Evolutionary conservation across 2,113 vertebrate species (phyloP).

Genomic region (Castor canadensis): DNA sequence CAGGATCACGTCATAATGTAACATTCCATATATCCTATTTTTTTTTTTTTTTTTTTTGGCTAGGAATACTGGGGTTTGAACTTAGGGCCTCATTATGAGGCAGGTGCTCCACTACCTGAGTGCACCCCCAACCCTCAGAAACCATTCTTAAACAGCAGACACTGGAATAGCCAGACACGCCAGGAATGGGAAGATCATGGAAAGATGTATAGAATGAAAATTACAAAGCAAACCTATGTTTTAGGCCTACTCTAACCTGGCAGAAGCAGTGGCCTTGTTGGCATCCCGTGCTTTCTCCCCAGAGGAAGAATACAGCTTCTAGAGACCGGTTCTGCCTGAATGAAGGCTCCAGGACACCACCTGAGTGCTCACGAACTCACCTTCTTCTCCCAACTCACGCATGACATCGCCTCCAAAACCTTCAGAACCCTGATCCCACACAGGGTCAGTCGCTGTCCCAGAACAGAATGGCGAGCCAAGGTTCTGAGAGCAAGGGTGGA

Average conservation of each 20-base stretch:
- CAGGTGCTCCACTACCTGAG: too few species aligned
- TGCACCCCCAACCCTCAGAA: too few species aligned
- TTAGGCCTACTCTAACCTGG: neutral
- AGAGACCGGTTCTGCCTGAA: neutral
- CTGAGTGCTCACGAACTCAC: too few species aligned
- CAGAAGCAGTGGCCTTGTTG: neutral
- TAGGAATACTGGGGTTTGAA: too few species aligned
- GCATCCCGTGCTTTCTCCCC: neutral
- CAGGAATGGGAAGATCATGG: neutral
- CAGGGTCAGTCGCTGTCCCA: neutral
- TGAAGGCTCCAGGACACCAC: neutral
- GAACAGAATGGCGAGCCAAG: neutral
- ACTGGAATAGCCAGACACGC: neutral
- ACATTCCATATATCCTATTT: neutral
- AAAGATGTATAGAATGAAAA: too few species aligned
- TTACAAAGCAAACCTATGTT: neutral
- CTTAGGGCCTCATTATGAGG: too few species aligned
- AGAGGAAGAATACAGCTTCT: neutral
- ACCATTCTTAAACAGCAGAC: slow-evolving; percentile 1
- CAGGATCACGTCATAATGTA: neutral
- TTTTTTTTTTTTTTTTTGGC: too few species aligned
- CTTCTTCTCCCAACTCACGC: neutral
- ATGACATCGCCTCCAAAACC: neutral
- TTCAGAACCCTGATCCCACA: neutral
- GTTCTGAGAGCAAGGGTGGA: neutral